Evolutionary conservation across 92 coral and sea anemone genomes (phyloP).

Genomic region (Palythoa heliodiscus): DNA sequence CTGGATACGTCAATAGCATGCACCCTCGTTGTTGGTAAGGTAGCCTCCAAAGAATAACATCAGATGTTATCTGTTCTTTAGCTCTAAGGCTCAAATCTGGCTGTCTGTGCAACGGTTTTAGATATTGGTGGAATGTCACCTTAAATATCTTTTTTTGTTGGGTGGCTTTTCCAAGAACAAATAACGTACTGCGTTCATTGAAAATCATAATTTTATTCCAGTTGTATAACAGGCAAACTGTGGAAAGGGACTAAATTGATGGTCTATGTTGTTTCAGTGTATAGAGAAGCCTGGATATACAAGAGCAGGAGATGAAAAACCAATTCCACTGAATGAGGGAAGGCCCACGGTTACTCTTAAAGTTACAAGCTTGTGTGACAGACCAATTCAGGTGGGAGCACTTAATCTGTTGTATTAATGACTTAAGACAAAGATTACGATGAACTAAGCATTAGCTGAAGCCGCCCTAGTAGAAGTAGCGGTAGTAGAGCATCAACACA

Average conservation of each 20-base stretch:
- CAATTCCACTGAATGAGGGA: conserved; percentile 48
- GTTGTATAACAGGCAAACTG: neutral
- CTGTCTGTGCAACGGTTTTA: too few relatives aligned
- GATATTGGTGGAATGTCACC: too few relatives aligned
- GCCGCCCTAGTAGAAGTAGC: too few relatives aligned
- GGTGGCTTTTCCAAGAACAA: too few relatives aligned
- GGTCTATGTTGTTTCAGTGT: neutral
- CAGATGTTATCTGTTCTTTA: too few relatives aligned
- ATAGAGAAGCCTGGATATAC: conserved; percentile 29
- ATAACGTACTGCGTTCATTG: too few relatives aligned
- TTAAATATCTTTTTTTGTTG: too few relatives aligned
- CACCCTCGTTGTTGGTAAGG: too few relatives aligned
- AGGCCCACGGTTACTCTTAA: conserved; percentile 51
- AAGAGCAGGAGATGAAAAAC: conserved; percentile 12
- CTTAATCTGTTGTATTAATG: neutral
- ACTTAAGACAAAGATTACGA: neutral
- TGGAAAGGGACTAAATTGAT: neutral
- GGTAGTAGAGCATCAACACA: too few relatives aligned
- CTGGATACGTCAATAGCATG: too few relatives aligned
- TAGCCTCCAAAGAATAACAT: too few relatives aligned
- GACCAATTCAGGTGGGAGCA: conserved; percentile 62
- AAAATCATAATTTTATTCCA: neutral
- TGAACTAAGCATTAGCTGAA: neutral
- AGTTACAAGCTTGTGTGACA: conserved; percentile 74
- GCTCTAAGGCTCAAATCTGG: too few relatives aligned